Evolutionary conservation across 2,797 vertebrate species (phyloP).

Genomic region (Ctenosaura bakeri): DNA sequence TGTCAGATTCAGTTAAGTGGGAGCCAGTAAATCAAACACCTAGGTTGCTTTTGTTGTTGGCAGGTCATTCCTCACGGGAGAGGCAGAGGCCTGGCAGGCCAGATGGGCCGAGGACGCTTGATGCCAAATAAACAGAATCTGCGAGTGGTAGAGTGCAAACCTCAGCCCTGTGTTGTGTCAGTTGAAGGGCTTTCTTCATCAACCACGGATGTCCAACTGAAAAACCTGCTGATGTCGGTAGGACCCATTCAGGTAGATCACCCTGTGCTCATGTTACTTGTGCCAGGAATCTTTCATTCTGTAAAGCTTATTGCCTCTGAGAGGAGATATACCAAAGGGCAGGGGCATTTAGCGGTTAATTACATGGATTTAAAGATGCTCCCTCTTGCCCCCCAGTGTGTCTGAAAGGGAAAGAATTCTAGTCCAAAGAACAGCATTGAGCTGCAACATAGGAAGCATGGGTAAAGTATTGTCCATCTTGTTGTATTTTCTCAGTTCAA

Average conservation of each 20-base stretch:
- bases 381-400: not conserved
- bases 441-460: not conserved
- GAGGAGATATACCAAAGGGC: slow-evolving; percentile 32
- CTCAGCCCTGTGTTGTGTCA: slow-evolving; percentile 88
- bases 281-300: slow-evolving; percentile 73
- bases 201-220: slow-evolving; percentile 92
- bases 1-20: slow-evolving; percentile 42
- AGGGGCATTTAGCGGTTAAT: slow-evolving; percentile 52
- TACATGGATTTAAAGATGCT: slow-evolving; percentile 59
- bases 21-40: slow-evolving; percentile 65
- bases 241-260: slow-evolving; percentile 94
- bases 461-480: slow-evolving; percentile 40
- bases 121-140: slow-evolving; percentile 89
- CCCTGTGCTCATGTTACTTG: slow-evolving; percentile 57
- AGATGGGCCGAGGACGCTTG: slow-evolving; percentile 85
- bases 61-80: slow-evolving; percentile 92
- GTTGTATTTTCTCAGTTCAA: slow-evolving; percentile 32
- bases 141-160: slow-evolving; percentile 85
- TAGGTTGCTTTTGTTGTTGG: slow-evolving; percentile 74
- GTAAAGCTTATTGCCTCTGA: slow-evolving; percentile 57
- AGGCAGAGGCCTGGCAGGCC: slow-evolving; percentile 87
- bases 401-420: slow-evolving; percentile 47
- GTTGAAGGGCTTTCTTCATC: slow-evolving; percentile 97
- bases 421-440: not conserved
- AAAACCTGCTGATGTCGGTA: slow-evolving; percentile 94